Percentiles rank a stretch among this genome's conserved stretches.
Conservation (phyloP, 2,888 invertebrate species). For the Oscheius sp. region DNA sequence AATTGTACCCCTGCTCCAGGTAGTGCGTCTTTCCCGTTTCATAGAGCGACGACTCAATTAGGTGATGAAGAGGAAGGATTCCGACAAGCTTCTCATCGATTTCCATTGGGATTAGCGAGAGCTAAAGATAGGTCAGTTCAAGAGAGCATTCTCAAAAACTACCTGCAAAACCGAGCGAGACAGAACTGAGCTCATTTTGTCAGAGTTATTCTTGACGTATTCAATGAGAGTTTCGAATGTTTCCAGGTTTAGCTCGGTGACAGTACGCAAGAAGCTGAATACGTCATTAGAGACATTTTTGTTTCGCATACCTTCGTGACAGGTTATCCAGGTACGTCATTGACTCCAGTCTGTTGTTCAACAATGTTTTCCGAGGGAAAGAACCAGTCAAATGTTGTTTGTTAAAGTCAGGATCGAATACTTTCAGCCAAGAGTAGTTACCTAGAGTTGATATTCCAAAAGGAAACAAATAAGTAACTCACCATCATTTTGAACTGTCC, state of each 20-base stretch:
- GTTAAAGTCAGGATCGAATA: conserved; percentile 95
- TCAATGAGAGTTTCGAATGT: conserved; percentile 38
- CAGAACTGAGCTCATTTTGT: conserved; percentile 81
- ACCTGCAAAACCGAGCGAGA: conserved; percentile 87
- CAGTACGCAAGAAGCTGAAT: conserved; percentile 9
- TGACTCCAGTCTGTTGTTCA: conserved; percentile 41
- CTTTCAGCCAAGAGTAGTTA: conserved; percentile 77
- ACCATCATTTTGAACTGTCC: conserved; percentile 22
- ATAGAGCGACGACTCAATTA: conserved; percentile 26
- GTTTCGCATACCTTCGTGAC: conserved; percentile 16
- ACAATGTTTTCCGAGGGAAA: conserved; percentile 85
- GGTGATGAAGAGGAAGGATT: conserved; percentile 12
- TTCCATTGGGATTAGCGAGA: conserved; percentile 32
- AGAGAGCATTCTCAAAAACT: neutral
- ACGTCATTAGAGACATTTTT: neutral
- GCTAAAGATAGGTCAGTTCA: conserved; percentile 13
- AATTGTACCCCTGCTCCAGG: conserved; percentile 8
- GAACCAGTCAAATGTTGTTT: conserved; percentile 95
- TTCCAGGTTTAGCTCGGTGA: conserved; percentile 13
- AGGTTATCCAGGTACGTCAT: conserved; percentile 37
- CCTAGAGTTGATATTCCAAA: conserved; percentile 36
- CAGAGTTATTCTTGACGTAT: conserved; percentile 40
- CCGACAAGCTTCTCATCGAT: conserved; percentile 35
- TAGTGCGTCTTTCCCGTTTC: conserved; percentile 13
- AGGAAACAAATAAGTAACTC: neutral